Evolutionary conservation across 2,797 vertebrate species (phyloP).

Genomic region (Otolemur crassicaudatus): DNA sequence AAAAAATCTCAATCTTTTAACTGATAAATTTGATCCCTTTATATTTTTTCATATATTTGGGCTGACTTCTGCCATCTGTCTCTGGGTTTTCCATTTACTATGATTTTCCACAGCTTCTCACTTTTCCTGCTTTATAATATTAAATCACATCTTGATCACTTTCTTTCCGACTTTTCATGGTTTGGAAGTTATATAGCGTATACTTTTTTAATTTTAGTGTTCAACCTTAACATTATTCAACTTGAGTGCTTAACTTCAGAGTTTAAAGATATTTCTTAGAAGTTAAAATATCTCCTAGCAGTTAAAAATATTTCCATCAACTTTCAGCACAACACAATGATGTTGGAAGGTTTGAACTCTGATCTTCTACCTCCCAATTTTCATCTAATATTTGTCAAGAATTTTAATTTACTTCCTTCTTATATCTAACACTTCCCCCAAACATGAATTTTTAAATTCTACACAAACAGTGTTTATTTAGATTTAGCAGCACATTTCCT

Average conservation of each 20-base stretch:
- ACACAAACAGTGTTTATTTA: not conserved
- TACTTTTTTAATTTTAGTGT: not conserved
- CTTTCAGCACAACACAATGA: not conserved
- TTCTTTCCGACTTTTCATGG: not conserved
- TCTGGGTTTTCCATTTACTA: not conserved
- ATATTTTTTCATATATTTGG: not conserved
- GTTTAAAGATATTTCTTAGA: not conserved
- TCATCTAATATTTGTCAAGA: not conserved
- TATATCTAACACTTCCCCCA: not conserved
- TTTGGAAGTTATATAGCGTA: not conserved
- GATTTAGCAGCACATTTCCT: not conserved
- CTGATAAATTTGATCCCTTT: not conserved
- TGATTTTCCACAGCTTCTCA: rapidly evolving
- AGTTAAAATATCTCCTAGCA: not conserved
- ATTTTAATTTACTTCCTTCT: not conserved
- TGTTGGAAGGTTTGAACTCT: not conserved
- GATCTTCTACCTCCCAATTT: not conserved
- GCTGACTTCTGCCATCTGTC: not conserved
- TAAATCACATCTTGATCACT: not conserved
- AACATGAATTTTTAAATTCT: not conserved
- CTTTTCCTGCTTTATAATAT: not conserved
- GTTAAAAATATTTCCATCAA: not conserved
- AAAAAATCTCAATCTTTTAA: not conserved
- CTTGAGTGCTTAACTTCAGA: not conserved
- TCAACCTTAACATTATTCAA: not conserved